Percentiles rank a stretch among this genome's conserved stretches.
These are phyloP conservation scores for Nycteola revayana DNA, from an alignment of 2,888 invertebrate species.

Conservation along the genomic window DNA sequence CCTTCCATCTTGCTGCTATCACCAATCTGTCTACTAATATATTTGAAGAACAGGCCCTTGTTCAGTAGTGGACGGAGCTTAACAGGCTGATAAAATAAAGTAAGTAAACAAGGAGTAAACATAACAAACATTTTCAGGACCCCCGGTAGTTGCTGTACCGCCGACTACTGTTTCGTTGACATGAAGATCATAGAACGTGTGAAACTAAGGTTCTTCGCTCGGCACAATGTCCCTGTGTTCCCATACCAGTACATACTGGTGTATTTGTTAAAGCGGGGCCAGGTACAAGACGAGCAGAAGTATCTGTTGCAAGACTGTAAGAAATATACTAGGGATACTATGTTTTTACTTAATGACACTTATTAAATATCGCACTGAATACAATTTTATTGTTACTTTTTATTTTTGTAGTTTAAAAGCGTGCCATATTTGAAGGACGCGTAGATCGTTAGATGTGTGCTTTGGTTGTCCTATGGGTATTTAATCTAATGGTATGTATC, in stretches of 20 bases:
- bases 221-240: constrained; percentile 72
- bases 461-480: too few relatives aligned
- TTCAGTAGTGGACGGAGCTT: too few relatives aligned
- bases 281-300: constrained; percentile 66
- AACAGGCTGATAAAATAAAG: too few relatives aligned
- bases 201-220: constrained; percentile 69
- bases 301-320: constrained; percentile 70
- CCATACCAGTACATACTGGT: constrained; percentile 74
- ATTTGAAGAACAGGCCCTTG: too few relatives aligned
- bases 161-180: constrained; percentile 75
- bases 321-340: constrained; percentile 54
- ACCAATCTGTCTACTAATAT: too few relatives aligned
- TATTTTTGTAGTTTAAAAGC: too few relatives aligned
- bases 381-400: too few relatives aligned
- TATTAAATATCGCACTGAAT: constrained; percentile 36
- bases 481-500: too few relatives aligned
- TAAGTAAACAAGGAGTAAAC: too few relatives aligned
- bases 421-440: too few relatives aligned
- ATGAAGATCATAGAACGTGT: constrained; percentile 75
- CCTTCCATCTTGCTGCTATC: too few relatives aligned
- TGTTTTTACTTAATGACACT: constrained; percentile 66
- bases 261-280: constrained; percentile 64
- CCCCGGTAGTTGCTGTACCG: constrained; percentile 72
- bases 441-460: too few relatives aligned
- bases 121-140: constrained; percentile 44